Evolutionary conservation across 2,888 invertebrate genomes (phyloP), one percentile per base, ranked within the genome.

Genomic region (Trichopria drosophilae): DNA sequence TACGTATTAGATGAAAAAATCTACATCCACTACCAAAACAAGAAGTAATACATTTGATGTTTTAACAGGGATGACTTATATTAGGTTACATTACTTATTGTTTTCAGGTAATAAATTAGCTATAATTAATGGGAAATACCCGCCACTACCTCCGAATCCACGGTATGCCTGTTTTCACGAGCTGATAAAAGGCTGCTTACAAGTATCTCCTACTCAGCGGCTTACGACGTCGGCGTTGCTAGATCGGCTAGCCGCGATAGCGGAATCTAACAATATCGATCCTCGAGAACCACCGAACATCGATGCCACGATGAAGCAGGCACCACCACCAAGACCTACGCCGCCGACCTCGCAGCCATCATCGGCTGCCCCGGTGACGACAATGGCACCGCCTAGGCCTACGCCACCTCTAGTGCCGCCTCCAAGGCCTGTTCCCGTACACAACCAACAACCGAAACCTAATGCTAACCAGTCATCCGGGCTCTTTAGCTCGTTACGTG

Each of bases 71-170:
- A n/a, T n/a, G n/a, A n/a, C n/a, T n/a, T n/a, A n/a, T n/a, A n/a
- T n/a, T n/a, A n/a, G n/a, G n/a, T n/a, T n/a, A n/a, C n/a, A 31
- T 18, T 29, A 28, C 40, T 46, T 28, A 12, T 22, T 20, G 15
- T 40, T 52, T 80, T 79, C 19, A 85, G 73, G 72, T 19, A 73
- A 96, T 45, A 99, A 99, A 75, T 78, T 99, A 63, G 85, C 96
- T 36, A 98, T 99, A 63, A 82, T 98, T 49, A 99, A 99, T 79
- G 97, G 91, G 59, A 98, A 98, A 73, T 99, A 90, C 76, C 84
- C 84, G 56, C 81, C 93, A 51, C 93, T 90, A 56, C 83, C 87
- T 18, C 82, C 83, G 42, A 93, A 95, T 76, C 84, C 86, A 44
- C 85, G 86, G 65, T 90, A 86, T 69, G 81, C 84, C 59, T 89